Percentiles rank a stretch among this genome's conserved stretches.
Evolutionary conservation across 2,888 invertebrate genomes (phyloP).

Genomic region (Melieria picta): DNA sequence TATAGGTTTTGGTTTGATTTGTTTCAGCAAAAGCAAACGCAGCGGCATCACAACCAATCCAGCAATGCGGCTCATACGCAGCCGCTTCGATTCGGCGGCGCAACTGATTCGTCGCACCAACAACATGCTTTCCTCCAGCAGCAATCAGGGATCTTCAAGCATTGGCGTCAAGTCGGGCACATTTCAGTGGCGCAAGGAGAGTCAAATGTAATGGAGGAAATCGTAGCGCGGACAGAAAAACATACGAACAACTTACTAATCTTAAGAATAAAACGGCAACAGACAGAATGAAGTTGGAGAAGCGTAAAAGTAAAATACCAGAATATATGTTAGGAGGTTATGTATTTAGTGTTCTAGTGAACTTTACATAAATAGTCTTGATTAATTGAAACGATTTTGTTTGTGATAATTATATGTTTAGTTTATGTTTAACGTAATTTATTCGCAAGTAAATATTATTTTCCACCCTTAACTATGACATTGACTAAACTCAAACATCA

Average conservation of each 20-base stretch:
- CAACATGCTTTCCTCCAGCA: slow-evolving; percentile 64
- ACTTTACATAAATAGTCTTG: slow-evolving; percentile 5
- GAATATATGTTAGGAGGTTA: background rate
- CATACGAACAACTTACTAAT: background rate
- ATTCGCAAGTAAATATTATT: background rate
- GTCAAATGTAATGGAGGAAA: slow-evolving; percentile 62
- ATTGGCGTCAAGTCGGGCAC: slow-evolving; percentile 67
- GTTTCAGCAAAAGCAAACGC: slow-evolving; percentile 72
- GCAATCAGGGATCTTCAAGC: slow-evolving; percentile 66
- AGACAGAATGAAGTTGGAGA: background rate
- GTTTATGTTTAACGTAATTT: slow-evolving; percentile 21
- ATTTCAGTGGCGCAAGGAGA: slow-evolving; percentile 67
- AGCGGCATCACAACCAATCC: slow-evolving; percentile 89
- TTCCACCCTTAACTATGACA: too few species aligned
- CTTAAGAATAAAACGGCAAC: background rate
- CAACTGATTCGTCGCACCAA: slow-evolving; percentile 66
- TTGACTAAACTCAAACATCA: too few species aligned
- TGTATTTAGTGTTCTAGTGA: too few species aligned
- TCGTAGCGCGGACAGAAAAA: too few species aligned
- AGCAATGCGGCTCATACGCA: slow-evolving; percentile 79
- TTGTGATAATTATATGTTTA: slow-evolving; percentile 32
- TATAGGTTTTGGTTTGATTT: too few species aligned
- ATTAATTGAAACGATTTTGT: slow-evolving; percentile 24
- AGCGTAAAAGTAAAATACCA: background rate
- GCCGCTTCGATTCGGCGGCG: slow-evolving; percentile 67